phyloP scores from a whole-genome alignment of 2,888 invertebrate species.

The Pachliopta kotzebuea region DNA sequence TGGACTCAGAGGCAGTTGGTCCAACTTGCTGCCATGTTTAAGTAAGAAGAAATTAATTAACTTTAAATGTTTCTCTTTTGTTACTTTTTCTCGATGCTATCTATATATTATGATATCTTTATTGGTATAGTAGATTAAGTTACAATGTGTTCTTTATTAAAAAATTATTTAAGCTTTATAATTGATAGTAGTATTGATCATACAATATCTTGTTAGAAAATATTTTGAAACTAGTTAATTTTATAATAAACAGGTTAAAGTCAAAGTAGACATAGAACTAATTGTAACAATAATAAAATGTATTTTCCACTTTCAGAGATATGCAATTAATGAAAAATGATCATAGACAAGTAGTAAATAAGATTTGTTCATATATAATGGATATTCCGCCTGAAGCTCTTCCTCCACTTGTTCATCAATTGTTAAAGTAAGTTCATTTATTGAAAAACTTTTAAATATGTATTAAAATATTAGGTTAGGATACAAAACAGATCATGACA shows the following conservation, averaged over 20 bases:
- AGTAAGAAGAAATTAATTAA: conserved; percentile 57
- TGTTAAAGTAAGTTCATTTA: conserved; percentile 70
- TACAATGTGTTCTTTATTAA: too few species aligned
- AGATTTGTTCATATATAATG: conserved; percentile 81
- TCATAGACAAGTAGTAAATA: conserved; percentile 81
- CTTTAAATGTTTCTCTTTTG: not conserved
- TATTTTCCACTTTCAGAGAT: conserved; percentile 64
- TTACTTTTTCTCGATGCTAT: too few species aligned
- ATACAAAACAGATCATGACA: too few species aligned
- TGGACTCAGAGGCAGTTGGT: conserved; percentile 82
- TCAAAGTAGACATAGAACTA: too few species aligned
- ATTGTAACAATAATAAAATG: not conserved
- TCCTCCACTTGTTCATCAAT: conserved; percentile 84
- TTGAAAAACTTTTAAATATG: not conserved
- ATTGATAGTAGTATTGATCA: too few species aligned
- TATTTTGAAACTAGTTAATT: too few species aligned
- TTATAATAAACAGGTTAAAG: too few species aligned
- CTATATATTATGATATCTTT: too few species aligned
- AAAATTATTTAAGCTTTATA: too few species aligned
- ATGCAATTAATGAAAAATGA: conserved; percentile 74
- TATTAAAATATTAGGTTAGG: too few species aligned
- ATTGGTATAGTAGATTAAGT: too few species aligned
- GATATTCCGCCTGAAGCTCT: conserved; percentile 81
- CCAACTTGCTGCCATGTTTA: conserved; percentile 84
- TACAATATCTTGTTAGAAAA: too few species aligned